Base-by-base conservation (phyloP, 2,888 invertebrate genomes). In the Tinea trinotella region DNA sequence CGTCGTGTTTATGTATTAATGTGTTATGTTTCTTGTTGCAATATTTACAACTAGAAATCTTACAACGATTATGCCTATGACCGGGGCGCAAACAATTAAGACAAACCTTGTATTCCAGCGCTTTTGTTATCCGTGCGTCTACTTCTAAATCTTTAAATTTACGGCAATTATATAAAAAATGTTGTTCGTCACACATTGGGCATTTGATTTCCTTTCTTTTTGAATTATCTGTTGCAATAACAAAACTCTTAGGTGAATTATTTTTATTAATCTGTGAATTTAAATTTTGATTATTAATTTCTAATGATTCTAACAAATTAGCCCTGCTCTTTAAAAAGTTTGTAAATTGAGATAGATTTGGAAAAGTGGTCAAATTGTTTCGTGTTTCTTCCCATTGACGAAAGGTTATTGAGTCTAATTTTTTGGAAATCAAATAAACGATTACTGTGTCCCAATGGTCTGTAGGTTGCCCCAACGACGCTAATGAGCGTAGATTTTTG, bases 401-500 rank as follows among this genome's bases (percentile, higher is more conserved):
- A 35, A 49, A 40, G 40, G 55, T 55, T 12, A 52, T 40, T 2
- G 50, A 52, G 22, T 62, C 62, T 35, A 62, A 44, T 44, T 62
- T 63, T 1, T 40, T 6, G 1, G 59, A 20, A 0, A 60, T 22
- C 15, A 60, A 52, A 53, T 56, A 53, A 44, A 62, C 59, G 1
- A 62, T 56, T 3, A 61, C n/a, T 5, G 54, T 55, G 40, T 61
- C 60, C 61, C 62, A 63, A 6, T 59, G 44, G 6, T 59, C 56
- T 1, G 58, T 58, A 1, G 60, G 60, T 35, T 59, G 55, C 0
- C 60, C 61, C 17, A 62, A 50, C 3, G 52, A 59, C 10, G 13
- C 17, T 1, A 62, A 50, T 60, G 66, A 64, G 57, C 61, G 57
- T 54, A 66, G 56, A 54, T 65, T 63, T 57, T 60, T 61, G 59